Base-by-base conservation (phyloP, 2,113 vertebrate species). In the Tachysurus fulvidraco region DNA sequence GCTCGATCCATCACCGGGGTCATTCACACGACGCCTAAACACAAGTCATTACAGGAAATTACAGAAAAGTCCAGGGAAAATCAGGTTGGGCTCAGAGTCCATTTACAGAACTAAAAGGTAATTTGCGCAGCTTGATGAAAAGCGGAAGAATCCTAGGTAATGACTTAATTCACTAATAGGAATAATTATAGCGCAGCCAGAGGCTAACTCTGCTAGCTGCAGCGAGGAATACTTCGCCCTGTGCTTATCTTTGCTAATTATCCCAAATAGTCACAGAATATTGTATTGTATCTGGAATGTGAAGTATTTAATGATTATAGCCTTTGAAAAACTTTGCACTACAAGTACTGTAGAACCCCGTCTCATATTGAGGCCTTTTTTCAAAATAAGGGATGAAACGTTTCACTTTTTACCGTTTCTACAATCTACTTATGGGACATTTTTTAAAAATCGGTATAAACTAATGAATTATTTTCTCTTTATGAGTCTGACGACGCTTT, bases 231-330 rank as follows among this genome's bases (percentile, higher is more conserved):
- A 95, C 96, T 95, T 95, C 19, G 94, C 93, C 90, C 93, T 86
- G 91, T 95, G 96, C 95, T 97, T 96, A 94, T 95, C 93, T 95
- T 94, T 92, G 90, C 93, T 96, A 96, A 95, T 95, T 95, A 93
- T 95, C 92, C 93, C 93, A 93, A 96, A 95, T 94, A 93, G 96
- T 94, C 86, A 87, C 90, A 87, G 91, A 92, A 67, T 94, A 93
- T 89, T 93, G 86, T 92, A 92, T 92, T 92, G 92, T 92, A 69
- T 92, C 91, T 88, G 89, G 88, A 92, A 91, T 60, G 84, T 86
- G 86, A 83, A 55, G 12, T 28, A 28, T 77, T 73, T 64, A 41
- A 85, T 78, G 36, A 52, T 57, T 55, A 36, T 91, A 89, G 92
- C 92, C 91, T 54, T 74, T 28, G 86, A 91, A 90, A 55, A 52